Conservation (phyloP, 2,888 invertebrate genomes). For the Adineta ricciae region DNA sequence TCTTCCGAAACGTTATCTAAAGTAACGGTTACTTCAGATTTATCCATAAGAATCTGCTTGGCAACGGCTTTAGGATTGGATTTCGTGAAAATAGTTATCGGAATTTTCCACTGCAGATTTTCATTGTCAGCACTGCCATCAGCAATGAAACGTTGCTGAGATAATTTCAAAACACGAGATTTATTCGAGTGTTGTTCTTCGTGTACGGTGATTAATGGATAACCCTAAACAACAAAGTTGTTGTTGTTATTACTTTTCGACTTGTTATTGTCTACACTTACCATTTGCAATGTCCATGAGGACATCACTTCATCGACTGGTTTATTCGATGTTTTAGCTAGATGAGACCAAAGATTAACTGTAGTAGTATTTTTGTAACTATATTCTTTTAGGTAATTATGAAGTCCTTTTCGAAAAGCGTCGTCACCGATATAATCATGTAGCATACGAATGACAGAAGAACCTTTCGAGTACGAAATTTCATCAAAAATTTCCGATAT, state of each 20-base stretch:
- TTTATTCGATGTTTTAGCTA: constrained; percentile 76
- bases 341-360: constrained; percentile 78
- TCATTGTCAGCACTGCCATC: not conserved
- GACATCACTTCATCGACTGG: constrained; percentile 66
- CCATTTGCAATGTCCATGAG: constrained; percentile 25
- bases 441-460: constrained; percentile 84
- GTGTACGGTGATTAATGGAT: not conserved
- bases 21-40: not conserved
- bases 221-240: not conserved
- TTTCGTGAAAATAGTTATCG: constrained; percentile 24
- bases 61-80: not conserved
- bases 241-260: no score
- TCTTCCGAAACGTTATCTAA: not conserved
- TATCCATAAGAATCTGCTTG: constrained; percentile 13
- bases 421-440: constrained; percentile 83
- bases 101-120: constrained; percentile 26
- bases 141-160: constrained; percentile 18
- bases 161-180: not conserved
- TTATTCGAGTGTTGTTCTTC: constrained; percentile 14
- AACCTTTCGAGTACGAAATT: constrained; percentile 90
- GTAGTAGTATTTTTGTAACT: constrained; percentile 81
- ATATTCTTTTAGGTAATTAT: constrained; percentile 72
- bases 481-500: constrained; percentile 94
- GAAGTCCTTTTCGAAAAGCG: constrained; percentile 83
- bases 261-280: no score